Conservation (phyloP, 2,113 vertebrate genomes). For the Nibea albiflora region DNA sequence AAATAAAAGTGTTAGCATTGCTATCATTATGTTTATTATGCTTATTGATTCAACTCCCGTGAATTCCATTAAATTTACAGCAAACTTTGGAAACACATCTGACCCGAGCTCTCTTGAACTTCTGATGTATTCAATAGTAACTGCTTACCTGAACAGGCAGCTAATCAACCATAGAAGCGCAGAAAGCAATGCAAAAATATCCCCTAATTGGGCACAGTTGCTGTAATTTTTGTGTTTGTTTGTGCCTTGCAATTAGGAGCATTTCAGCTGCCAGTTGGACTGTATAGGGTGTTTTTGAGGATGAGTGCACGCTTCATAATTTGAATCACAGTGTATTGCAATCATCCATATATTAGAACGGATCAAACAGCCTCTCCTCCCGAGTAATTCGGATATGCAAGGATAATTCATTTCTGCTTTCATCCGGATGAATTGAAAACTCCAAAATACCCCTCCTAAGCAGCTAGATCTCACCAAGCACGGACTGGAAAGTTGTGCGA, state of each 20-base stretch:
- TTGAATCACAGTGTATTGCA: conserved; percentile 69
- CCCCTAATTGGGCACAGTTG: conserved; percentile 72
- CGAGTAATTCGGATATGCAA: conserved; percentile 44
- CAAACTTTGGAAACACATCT: conserved; percentile 1
- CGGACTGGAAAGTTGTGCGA: conserved; percentile 38
- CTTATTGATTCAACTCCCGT: not conserved
- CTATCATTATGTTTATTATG: too few species aligned
- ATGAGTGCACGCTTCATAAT: conserved; percentile 61
- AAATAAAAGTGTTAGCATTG: too few species aligned
- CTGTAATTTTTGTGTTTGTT: conserved; percentile 75
- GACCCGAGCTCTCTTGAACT: conserved; percentile 39
- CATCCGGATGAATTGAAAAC: conserved; percentile 54
- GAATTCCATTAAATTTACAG: not conserved
- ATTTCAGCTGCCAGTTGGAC: conserved; percentile 66
- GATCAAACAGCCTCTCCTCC: conserved; percentile 68
- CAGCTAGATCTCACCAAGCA: conserved; percentile 16
- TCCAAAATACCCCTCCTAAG: conserved; percentile 51
- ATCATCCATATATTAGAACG: conserved; percentile 65
- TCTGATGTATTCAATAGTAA: not conserved
- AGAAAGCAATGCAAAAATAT: conserved; percentile 61
- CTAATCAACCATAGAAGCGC: conserved; percentile 58
- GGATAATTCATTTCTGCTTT: conserved; percentile 56
- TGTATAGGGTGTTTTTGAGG: conserved; percentile 59
- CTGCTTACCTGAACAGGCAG: conserved; percentile 53
- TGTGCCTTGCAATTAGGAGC: conserved; percentile 69